Percentiles rank a stretch among this genome's conserved stretches.
These are phyloP conservation scores for Rhodeus uyekii DNA, from an alignment of 2,797 vertebrate species.

Conservation along the genomic window DNA sequence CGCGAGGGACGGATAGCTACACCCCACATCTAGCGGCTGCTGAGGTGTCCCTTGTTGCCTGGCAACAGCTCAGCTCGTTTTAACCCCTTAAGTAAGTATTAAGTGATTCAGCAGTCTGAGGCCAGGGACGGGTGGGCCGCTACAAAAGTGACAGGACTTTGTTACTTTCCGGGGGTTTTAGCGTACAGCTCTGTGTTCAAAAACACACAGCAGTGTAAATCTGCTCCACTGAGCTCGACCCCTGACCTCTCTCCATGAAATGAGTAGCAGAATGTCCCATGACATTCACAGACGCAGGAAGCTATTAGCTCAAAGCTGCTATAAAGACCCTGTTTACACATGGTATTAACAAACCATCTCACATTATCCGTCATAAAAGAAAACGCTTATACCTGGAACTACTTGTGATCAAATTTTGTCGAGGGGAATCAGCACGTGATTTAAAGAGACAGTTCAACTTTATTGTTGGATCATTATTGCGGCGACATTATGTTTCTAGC, in stretches of 20 bases:
- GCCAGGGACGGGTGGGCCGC: constrained; percentile 6
- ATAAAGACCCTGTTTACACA: constrained; percentile 1
- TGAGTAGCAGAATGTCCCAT: background rate
- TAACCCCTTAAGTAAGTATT: constrained; percentile 53
- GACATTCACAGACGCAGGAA: constrained; percentile 9
- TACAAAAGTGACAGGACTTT: constrained; percentile 33
- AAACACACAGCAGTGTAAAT: background rate
- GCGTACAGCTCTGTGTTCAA: background rate
- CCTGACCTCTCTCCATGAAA: constrained; percentile 6
- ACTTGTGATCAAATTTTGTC: background rate
- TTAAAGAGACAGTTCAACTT: background rate
- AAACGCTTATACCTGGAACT: background rate
- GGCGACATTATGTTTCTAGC: too few species aligned
- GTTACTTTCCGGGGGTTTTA: constrained; percentile 14
- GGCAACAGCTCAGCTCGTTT: constrained; percentile 73
- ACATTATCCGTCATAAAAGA: background rate
- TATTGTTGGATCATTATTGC: too few species aligned
- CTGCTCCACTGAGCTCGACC: background rate
- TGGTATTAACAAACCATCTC: background rate
- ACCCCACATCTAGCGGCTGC: constrained; percentile 50
- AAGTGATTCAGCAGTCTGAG: constrained; percentile 48
- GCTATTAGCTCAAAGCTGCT: background rate
- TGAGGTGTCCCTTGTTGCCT: constrained; percentile 74
- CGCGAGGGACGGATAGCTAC: constrained; percentile 40
- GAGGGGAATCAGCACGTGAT: background rate